phyloP scores from a whole-genome alignment of 2,797 vertebrate species.

The Synanceia verrucosa region DNA sequence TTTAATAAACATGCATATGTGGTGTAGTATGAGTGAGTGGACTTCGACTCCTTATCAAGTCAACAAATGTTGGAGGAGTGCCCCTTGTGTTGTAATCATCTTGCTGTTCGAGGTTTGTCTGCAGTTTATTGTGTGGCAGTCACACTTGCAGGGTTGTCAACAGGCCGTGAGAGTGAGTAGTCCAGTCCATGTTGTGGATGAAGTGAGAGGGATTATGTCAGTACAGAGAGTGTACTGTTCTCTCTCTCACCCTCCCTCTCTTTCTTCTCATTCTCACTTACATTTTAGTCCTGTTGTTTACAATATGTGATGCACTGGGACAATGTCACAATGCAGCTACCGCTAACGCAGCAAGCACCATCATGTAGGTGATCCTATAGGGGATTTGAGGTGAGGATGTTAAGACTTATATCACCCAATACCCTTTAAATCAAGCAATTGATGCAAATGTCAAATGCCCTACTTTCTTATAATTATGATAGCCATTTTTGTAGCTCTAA shows the following conservation, averaged over 20 bases:
- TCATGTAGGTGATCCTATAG: neutral
- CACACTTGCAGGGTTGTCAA: conserved; percentile 54
- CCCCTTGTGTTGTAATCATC: conserved; percentile 44
- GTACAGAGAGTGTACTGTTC: conserved; percentile 74
- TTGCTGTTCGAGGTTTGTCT: conserved; percentile 37
- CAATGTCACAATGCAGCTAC: conserved; percentile 19
- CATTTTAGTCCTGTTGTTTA: conserved; percentile 59
- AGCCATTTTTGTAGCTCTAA: neutral
- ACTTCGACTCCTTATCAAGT: conserved; percentile 58
- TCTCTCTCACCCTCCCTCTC: conserved; percentile 15
- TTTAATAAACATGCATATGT: conserved; percentile 44
- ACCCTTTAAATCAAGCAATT: neutral
- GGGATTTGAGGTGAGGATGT: neutral
- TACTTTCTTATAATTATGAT: neutral
- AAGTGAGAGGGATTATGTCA: conserved; percentile 74
- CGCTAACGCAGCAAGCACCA: neutral
- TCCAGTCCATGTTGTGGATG: conserved; percentile 58
- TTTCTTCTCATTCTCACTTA: conserved; percentile 36
- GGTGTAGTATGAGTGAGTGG: conserved; percentile 63
- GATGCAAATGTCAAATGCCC: neutral
- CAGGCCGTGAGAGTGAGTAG: conserved; percentile 49
- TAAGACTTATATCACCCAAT: neutral
- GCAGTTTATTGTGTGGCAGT: conserved; percentile 54
- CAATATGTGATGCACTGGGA: conserved; percentile 36
- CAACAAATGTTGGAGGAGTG: conserved; percentile 55